Evolutionary conservation across 1,140 invertebrate species (phyloP).

Genomic region (Drosophila neocordata): DNA sequence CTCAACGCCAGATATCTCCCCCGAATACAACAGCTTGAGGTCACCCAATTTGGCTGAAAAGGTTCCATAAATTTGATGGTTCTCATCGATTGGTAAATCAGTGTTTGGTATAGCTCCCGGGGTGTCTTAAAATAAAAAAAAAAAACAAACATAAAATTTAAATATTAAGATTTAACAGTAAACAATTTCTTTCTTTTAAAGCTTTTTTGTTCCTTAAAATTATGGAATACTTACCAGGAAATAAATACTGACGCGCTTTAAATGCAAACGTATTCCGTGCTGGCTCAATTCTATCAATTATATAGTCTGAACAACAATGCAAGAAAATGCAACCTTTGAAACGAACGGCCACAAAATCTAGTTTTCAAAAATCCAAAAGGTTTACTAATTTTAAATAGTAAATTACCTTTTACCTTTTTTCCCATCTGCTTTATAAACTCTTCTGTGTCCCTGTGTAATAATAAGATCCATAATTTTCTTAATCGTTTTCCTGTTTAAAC

Average conservation of each 20-base stretch:
- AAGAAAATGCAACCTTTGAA: slow-evolving; percentile 29
- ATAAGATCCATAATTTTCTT: not conserved
- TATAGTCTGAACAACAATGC: no score
- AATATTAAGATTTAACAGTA: no score
- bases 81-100: slow-evolving; percentile 9
- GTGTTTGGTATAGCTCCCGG: not conserved
- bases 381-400: not conserved
- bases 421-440: not conserved
- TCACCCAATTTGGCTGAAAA: slow-evolving; percentile 28
- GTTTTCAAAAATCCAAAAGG: not conserved
- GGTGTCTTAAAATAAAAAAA: slow-evolving; percentile 5
- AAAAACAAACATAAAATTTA: no score
- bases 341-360: slow-evolving; percentile 2
- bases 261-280: not conserved
- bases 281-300: accelerated
- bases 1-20: slow-evolving; percentile 20
- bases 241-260: slow-evolving; percentile 27
- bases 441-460: not conserved
- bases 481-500: not conserved
- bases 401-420: not conserved
- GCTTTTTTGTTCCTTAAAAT: no score
- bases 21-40: slow-evolving; percentile 29
- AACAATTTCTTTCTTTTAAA: no score
- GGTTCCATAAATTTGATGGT: slow-evolving; percentile 15
- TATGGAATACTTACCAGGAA: slow-evolving; percentile 17